These are phyloP conservation scores for Sebastes variabilis DNA, from an alignment of 2,797 vertebrate genomes.

Conservation along the genomic window DNA sequence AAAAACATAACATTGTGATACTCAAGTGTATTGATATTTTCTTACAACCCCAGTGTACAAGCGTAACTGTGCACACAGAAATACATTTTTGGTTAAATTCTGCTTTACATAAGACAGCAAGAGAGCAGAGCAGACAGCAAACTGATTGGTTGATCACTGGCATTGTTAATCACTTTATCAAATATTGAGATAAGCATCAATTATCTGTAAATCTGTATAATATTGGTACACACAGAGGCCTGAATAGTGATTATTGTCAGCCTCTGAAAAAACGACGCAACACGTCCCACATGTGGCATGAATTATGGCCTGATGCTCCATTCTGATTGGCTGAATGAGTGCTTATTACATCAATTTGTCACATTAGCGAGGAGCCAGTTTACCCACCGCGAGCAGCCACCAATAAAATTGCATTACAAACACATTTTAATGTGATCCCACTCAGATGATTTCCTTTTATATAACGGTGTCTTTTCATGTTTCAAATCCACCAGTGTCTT, in stretches of 20 bases:
- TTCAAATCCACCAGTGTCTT: constrained; percentile 52
- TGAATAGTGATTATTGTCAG: background rate
- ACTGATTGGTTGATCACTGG: background rate
- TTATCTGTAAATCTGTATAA: background rate
- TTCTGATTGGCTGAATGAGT: constrained; percentile 25
- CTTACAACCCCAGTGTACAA: too few relatives aligned
- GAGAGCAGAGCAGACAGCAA: background rate
- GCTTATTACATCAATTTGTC: constrained; percentile 47
- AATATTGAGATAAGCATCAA: background rate
- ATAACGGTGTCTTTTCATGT: constrained; percentile 46
- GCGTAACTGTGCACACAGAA: background rate
- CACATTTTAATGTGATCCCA: constrained; percentile 49
- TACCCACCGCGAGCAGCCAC: constrained; percentile 24
- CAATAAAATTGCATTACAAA: constrained; percentile 48
- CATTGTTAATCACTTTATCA: background rate
- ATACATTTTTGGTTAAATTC: background rate
- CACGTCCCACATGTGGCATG: background rate
- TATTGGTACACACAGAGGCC: background rate
- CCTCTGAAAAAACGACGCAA: background rate
- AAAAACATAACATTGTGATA: too few relatives aligned
- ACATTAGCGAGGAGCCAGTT: constrained; percentile 30
- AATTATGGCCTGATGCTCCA: background rate
- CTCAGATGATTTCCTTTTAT: constrained; percentile 49
- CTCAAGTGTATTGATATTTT: too few relatives aligned
- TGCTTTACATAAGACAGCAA: background rate